These are phyloP conservation scores for Propithecus deckenii DNA, from an alignment of 2,797 vertebrate species.

Conservation along the genomic window DNA sequence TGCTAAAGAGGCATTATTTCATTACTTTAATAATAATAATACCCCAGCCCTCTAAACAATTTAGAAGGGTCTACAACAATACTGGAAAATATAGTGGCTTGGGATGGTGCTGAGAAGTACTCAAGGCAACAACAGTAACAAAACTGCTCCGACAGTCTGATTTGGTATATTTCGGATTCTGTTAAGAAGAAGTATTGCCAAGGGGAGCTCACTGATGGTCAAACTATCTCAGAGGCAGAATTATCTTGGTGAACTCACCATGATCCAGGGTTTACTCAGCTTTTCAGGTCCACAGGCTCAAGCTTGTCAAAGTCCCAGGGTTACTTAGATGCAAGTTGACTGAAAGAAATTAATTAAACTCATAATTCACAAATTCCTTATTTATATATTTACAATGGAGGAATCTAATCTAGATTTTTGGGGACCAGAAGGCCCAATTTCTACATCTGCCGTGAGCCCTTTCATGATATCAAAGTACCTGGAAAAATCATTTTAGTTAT, in stretches of 20 bases:
- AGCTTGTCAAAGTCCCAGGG: neutral
- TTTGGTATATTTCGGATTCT: neutral
- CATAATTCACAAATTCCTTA: neutral
- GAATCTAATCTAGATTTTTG: neutral
- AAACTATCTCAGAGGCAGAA: neutral
- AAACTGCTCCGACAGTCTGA: neutral
- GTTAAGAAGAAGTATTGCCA: neutral
- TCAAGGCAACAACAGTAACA: neutral
- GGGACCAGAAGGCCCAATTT: neutral
- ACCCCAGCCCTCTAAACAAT: constrained; percentile 74
- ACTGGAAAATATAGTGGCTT: neutral
- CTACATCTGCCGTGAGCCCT: neutral
- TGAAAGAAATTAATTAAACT: constrained; percentile 7
- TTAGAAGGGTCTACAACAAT: constrained; percentile 53
- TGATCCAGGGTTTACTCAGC: neutral
- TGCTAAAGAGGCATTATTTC: constrained; percentile 84
- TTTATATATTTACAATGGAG: neutral
- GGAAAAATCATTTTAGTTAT: neutral
- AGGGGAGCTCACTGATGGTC: neutral
- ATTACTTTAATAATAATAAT: constrained; percentile 84
- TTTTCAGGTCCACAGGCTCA: neutral
- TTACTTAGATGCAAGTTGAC: neutral
- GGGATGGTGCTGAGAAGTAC: neutral
- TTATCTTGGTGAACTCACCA: neutral
- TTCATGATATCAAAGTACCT: neutral